Evolutionary conservation across 1,140 invertebrate genomes (phyloP), one percentile per base, ranked within the genome.

Genomic region (Cotesia glomerata): DNA sequence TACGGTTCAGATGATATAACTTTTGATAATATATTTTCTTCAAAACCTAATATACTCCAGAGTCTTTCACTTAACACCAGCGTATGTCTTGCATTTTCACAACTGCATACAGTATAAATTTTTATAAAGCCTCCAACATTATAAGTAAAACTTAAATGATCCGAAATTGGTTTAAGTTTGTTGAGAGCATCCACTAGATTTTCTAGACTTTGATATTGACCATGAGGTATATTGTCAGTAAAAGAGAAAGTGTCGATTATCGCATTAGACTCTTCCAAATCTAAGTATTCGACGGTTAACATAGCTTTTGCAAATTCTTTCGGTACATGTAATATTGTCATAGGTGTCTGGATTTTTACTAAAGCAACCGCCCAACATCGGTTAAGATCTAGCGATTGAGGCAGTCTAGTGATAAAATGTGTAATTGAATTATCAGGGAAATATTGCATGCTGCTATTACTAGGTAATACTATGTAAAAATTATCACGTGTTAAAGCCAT

Each of bases 401-500:
- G 72, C 71, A 80, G 51, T 11, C 68, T 65, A 5, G 77, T 80
- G 0, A 72, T 63, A 63, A 71, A 80, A 63, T 64, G 39, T 5
- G 75, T 76, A 1, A 75, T 78, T 2, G 69, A 74, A 62, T 80
- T 80, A 0, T 77, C 63, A 4, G 75, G 73, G 71, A 64, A 79
- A 74, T 64, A 80, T 49, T 65, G 8, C 76, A 78, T 75, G 16
- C 74, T 75, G 39, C 63, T 65, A 34, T 72, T 72, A 35, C 70
- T 72, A 5, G 71, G 71, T 16, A 73, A 51, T 9, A 75, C 61
- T 3, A 74, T 35, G 36, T 67, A 61, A 69, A 71, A 74, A 8
- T 74, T 56, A 13, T 74, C 72, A 36, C 26, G n/a, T 63, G 11
- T 35, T 52, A 34, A 36, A n/a, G 64, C 34, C 58, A 34, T 56